Percentiles rank a stretch among this genome's conserved stretches.
Conservation (phyloP, 1,140 invertebrate species). For the Drosophila repletoides region DNA sequence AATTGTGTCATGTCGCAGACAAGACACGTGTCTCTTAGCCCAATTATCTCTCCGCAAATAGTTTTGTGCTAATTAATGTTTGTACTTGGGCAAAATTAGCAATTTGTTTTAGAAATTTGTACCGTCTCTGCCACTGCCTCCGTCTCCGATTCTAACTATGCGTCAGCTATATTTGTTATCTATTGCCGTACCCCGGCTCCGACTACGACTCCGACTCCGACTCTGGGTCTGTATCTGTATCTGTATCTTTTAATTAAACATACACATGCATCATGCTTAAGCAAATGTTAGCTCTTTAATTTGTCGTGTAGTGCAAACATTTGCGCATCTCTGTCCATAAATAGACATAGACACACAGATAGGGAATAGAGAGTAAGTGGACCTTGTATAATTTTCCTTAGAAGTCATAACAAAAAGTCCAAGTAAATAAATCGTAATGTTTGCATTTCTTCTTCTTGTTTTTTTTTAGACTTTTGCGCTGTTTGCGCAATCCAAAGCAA, state of each 20-base stretch:
- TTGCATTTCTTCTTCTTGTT: slow-evolving; percentile 35
- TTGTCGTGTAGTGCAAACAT: slow-evolving; percentile 54
- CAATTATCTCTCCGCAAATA: slow-evolving; percentile 38
- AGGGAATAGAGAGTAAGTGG: slow-evolving; percentile 25
- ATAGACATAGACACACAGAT: slow-evolving; percentile 46
- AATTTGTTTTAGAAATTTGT: slow-evolving; percentile 27
- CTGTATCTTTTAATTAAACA: slow-evolving; percentile 75
- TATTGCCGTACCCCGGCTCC: too few species aligned
- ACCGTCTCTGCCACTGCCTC: too few species aligned
- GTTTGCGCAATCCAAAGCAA: slow-evolving; percentile 55
- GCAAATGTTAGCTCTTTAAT: slow-evolving; percentile 45
- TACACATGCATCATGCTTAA: slow-evolving; percentile 49
- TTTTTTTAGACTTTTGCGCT: slow-evolving; percentile 72
- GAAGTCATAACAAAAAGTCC: slow-evolving; percentile 47
- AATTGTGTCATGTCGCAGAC: slow-evolving; percentile 2
- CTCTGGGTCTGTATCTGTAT: slow-evolving; percentile 29
- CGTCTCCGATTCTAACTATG: too few species aligned
- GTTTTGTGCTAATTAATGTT: slow-evolving; percentile 34
- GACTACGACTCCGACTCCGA: too few species aligned
- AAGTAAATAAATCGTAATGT: too few species aligned
- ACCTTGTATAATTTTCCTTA: slow-evolving; percentile 51
- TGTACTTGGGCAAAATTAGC: slow-evolving; percentile 40
- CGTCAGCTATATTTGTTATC: slow-evolving; percentile 46
- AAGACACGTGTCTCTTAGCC: slow-evolving; percentile 12
- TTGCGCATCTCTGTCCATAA: slow-evolving; percentile 50